A percentile compares a stretch with the other conserved stretches of the same genome.
Evolutionary conservation across 2,113 vertebrate genomes (phyloP).

Genomic region (Bambusicola thoracicus): DNA sequence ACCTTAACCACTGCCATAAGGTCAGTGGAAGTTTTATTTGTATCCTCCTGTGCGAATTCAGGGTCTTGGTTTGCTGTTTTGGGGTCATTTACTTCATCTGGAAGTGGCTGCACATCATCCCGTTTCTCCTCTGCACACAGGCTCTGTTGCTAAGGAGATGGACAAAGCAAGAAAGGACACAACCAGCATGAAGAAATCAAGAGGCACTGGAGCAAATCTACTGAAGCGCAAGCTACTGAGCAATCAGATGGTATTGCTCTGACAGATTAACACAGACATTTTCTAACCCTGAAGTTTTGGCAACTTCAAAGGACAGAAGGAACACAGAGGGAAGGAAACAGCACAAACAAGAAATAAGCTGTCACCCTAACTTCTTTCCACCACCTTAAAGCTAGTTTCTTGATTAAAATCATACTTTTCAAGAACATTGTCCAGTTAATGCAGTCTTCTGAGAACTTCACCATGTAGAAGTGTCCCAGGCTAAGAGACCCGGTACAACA

Average conservation of each 20-base stretch:
- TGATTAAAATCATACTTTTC: neutral
- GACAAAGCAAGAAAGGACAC: neutral
- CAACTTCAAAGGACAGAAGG: neutral
- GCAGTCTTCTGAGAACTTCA: neutral
- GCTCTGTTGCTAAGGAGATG: neutral
- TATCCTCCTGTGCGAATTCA: neutral
- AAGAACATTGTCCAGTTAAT: neutral
- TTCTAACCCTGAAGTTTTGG: neutral
- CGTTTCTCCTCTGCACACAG: neutral
- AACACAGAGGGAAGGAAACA: neutral
- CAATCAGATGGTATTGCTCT: neutral
- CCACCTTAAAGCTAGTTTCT: neutral
- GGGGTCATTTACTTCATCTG: neutral
- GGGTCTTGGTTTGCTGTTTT: neutral
- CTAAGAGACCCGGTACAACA: neutral
- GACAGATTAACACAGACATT: neutral
- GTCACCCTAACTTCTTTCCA: neutral
- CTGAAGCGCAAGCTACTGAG: neutral
- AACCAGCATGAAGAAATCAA: neutral
- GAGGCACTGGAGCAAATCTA: neutral
- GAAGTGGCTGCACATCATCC: constrained; percentile 28
- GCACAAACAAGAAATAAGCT: neutral
- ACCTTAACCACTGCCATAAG: constrained; percentile 18
- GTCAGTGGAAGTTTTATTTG: neutral
- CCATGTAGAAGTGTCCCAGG: neutral